Conservation (phyloP, 2,888 invertebrate species). For the Sympetrum striolatum region DNA sequence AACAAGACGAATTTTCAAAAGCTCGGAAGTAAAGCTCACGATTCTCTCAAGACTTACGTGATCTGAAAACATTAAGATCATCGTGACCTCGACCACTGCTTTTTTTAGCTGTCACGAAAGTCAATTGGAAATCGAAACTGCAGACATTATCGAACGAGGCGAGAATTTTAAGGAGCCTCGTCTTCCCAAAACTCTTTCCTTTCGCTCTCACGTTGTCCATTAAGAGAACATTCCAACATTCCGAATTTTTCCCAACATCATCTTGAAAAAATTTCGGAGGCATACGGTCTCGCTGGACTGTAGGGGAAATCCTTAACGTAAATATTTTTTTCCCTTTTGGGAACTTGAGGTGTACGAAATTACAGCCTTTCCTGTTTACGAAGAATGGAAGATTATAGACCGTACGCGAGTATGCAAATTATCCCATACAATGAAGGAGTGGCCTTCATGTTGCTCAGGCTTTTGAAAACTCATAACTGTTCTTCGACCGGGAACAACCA, state of each 20-base stretch:
- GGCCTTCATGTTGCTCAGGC: neutral
- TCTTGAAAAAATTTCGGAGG: neutral
- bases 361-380: neutral
- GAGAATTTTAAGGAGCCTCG: slow-evolving; percentile 1
- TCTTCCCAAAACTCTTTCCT: neutral
- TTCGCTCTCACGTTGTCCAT: neutral
- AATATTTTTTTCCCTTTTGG: neutral
- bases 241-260: neutral
- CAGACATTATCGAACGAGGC: neutral
- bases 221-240: neutral
- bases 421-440: neutral
- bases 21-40: neutral
- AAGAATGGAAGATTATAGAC: neutral
- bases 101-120: slow-evolving; percentile 3
- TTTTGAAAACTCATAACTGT: neutral
- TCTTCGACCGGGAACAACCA: no score
- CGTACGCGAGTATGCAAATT: neutral
- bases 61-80: neutral
- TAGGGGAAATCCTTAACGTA: neutral
- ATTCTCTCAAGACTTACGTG: neutral
- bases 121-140: slow-evolving; percentile 32
- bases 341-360: neutral
- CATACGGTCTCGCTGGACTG: neutral
- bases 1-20: neutral
- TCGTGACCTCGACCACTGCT: neutral